These are phyloP conservation scores for Corythornis cristatus DNA, from an alignment of 2,113 vertebrate species.

Conservation along the genomic window DNA sequence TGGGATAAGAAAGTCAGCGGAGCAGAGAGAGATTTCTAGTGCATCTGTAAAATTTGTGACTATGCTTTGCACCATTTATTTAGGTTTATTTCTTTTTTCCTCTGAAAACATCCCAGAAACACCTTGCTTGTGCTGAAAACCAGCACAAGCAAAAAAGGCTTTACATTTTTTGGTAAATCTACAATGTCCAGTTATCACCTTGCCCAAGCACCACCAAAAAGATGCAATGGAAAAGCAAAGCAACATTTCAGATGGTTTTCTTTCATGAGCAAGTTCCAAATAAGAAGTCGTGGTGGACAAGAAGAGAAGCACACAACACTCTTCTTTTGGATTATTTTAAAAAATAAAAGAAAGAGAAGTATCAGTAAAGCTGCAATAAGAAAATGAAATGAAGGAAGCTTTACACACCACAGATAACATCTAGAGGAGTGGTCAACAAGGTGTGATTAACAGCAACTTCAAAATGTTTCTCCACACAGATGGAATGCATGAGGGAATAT, in stretches of 20 bases:
- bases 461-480: background rate
- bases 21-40: background rate
- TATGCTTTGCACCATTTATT: background rate
- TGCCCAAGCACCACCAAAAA: background rate
- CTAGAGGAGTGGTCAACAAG: background rate
- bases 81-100: background rate
- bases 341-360: background rate
- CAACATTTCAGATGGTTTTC: background rate
- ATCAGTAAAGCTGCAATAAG: background rate
- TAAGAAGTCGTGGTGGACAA: background rate
- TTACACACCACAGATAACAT: background rate
- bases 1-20: background rate
- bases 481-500: background rate
- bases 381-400: background rate
- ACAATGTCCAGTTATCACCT: background rate
- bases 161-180: background rate
- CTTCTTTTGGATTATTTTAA: background rate
- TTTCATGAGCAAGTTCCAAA: background rate
- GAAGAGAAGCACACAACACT: background rate
- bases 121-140: background rate
- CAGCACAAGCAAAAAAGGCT: background rate
- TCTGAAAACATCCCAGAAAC: background rate
- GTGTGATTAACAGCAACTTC: constrained; percentile 6
- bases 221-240: background rate
- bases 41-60: background rate